phyloP scores from a whole-genome alignment of 1,140 invertebrate species.

The Pseudomyrmex sp. region DNA sequence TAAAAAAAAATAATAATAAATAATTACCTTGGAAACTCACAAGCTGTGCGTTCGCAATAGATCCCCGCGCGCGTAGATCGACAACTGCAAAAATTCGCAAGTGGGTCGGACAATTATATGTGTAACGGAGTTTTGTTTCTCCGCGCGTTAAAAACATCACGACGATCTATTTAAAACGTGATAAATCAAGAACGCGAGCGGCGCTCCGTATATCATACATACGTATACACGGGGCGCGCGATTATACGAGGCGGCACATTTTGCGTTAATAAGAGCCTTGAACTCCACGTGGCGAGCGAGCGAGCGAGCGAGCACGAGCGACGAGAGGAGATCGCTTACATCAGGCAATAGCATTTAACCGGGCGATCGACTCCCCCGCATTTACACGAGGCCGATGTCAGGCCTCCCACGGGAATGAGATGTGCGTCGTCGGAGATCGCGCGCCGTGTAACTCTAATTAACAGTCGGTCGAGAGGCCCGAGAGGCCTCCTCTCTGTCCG shows the following conservation, averaged over 20 bases:
- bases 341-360: constrained; percentile 30
- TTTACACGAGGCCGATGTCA: constrained; percentile 28
- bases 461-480: constrained; percentile 72
- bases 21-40: constrained; percentile 1
- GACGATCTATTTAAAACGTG: background rate
- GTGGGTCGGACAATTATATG: background rate
- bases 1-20: constrained; percentile 23
- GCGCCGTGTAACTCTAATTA: constrained; percentile 76
- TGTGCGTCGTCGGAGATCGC: constrained; percentile 35
- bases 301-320: background rate
- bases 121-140: too few relatives aligned
- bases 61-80: too few relatives aligned
- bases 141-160: too few relatives aligned
- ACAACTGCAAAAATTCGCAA: background rate
- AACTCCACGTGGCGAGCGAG: constrained; percentile 1
- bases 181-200: background rate
- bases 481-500: constrained; percentile 58
- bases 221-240: too few relatives aligned
- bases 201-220: too few relatives aligned
- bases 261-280: constrained; percentile 32
- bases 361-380: constrained; percentile 13
- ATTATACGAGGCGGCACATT: constrained; percentile 4
- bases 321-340: constrained; percentile 10
- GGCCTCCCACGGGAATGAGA: constrained; percentile 40
- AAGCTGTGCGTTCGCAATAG: background rate